Conservation (phyloP, 2,113 vertebrate species). For the Muntiacus reevesi region DNA sequence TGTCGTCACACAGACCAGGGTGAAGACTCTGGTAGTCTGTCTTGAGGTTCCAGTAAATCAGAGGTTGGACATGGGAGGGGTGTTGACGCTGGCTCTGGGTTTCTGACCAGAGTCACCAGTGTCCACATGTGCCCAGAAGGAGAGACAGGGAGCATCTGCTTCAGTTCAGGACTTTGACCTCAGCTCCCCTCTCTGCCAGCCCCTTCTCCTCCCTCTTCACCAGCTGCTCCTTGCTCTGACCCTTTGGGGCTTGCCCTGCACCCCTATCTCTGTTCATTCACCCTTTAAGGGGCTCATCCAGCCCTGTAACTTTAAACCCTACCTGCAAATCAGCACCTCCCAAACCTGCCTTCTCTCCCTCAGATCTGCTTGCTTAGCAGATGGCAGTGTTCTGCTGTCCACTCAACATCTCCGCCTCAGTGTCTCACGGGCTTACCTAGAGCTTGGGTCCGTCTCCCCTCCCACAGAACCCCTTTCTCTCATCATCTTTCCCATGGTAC, state of each 20-base stretch:
- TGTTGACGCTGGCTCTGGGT: rapidly evolving
- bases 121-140: background rate
- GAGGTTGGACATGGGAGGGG: background rate
- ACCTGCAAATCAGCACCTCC: background rate
- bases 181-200: background rate
- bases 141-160: background rate
- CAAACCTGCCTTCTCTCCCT: background rate
- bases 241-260: background rate
- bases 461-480: background rate
- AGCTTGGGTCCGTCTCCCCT: background rate
- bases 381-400: background rate
- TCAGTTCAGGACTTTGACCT: background rate
- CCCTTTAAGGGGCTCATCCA: background rate
- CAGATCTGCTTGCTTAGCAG: background rate
- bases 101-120: background rate
- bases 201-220: background rate
- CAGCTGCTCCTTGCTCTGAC: background rate
- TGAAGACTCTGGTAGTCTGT: background rate
- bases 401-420: background rate
- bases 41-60: background rate
- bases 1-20: too few species aligned
- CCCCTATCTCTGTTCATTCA: background rate
- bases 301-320: background rate
- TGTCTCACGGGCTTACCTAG: background rate
- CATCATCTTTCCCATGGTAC: background rate